Percentiles rank a stretch among this genome's conserved stretches.
Conservation (phyloP, 2,888 invertebrate genomes). For the Zeuzera pyrina region DNA sequence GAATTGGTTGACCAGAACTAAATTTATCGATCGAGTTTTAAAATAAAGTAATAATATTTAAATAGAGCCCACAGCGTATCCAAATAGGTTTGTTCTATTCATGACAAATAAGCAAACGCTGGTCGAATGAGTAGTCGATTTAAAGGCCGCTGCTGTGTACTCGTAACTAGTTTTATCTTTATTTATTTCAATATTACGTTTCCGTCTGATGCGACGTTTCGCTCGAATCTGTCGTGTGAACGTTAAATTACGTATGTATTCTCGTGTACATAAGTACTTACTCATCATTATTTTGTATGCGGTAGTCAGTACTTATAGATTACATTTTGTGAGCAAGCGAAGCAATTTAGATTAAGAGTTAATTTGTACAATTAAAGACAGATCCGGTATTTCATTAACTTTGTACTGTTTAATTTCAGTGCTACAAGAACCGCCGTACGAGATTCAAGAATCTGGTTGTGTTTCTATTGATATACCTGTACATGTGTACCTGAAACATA, state of each 20-base stretch:
- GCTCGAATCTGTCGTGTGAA: no score
- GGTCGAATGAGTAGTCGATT: neutral
- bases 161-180: conserved; percentile 5
- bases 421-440: conserved; percentile 66
- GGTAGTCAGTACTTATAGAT: no score
- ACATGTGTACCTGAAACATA: conserved; percentile 61
- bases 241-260: no score
- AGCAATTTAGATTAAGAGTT: no score
- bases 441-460: conserved; percentile 64
- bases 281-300: no score
- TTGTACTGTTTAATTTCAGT: conserved; percentile 52
- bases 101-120: neutral
- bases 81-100: conserved; percentile 2
- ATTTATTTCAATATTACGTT: conserved; percentile 6
- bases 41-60: no score
- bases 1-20: no score
- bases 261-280: no score
- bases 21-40: no score
- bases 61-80: neutral
- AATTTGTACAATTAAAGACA: no score
- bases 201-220: conserved; percentile 1
- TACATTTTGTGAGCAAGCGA: no score
- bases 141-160: neutral
- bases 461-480: conserved; percentile 63
- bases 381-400: no score